A percentile compares a stretch with the other conserved stretches of the same genome.
Conservation (phyloP, 2,888 invertebrate genomes). For the Neuroscelio doddi region DNA sequence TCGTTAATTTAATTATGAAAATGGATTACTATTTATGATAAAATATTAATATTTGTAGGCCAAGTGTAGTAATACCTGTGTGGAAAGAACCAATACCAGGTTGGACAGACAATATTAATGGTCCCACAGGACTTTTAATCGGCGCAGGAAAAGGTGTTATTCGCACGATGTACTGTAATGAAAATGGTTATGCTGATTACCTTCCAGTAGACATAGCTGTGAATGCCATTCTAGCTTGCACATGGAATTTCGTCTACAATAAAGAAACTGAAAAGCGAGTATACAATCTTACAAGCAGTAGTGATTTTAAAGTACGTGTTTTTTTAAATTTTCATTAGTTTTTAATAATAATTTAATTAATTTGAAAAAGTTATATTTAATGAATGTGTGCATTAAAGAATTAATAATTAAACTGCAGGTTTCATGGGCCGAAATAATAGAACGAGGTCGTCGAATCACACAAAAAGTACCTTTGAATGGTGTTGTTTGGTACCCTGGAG, state of each 20-base stretch:
- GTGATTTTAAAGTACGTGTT: slow-evolving; percentile 79
- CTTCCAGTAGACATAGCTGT: slow-evolving; percentile 87
- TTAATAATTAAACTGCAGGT: slow-evolving; percentile 60
- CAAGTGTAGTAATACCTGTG: slow-evolving; percentile 83
- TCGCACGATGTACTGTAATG: slow-evolving; percentile 89
- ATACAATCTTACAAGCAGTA: slow-evolving; percentile 85
- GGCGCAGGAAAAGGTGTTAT: slow-evolving; percentile 90
- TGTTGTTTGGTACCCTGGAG: slow-evolving; percentile 89
- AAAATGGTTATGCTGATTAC: slow-evolving; percentile 84
- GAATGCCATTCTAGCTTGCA: slow-evolving; percentile 80
- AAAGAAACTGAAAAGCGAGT: slow-evolving; percentile 75
- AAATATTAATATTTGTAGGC: slow-evolving; percentile 52
- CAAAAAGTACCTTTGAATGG: slow-evolving; percentile 89
- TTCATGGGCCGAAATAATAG: slow-evolving; percentile 92
- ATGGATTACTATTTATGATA: neutral
- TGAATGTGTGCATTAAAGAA: neutral
- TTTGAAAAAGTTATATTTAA: too few relatives aligned
- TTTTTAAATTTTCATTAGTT: neutral
- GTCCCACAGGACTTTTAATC: slow-evolving; percentile 89
- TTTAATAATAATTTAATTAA: slow-evolving; percentile 7
- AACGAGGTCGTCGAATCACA: slow-evolving; percentile 84
- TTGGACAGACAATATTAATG: slow-evolving; percentile 95
- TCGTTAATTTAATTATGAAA: neutral
- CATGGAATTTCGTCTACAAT: slow-evolving; percentile 79
- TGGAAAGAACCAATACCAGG: slow-evolving; percentile 89